Evolutionary conservation across 1,140 invertebrate species (phyloP).

Genomic region (Dendroctonus ponderosae): DNA sequence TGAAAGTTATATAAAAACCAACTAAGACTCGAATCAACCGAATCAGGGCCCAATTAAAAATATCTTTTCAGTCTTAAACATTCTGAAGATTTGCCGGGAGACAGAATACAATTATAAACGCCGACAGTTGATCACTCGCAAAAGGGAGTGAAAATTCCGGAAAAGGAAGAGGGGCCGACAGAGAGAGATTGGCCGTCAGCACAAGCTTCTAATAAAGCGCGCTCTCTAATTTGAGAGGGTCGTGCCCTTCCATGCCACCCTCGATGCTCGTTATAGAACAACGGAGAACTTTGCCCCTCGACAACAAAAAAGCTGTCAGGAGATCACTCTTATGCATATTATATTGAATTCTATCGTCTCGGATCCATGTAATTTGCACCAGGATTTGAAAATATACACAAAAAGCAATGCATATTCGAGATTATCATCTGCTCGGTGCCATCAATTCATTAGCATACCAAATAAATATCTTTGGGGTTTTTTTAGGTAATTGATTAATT

Average conservation of each 20-base stretch:
- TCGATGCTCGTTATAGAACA: slow-evolving; percentile 47
- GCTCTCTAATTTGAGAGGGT: slow-evolving; percentile 48
- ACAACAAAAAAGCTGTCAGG: slow-evolving; percentile 38
- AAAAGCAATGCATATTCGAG: too few species aligned
- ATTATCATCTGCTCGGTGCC: neutral
- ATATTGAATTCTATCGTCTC: slow-evolving; percentile 3
- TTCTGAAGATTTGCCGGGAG: neutral
- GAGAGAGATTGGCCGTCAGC: slow-evolving; percentile 27
- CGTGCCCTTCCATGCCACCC: slow-evolving; percentile 47
- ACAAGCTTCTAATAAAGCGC: slow-evolving; percentile 25
- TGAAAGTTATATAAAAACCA: too few species aligned
- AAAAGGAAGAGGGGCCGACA: slow-evolving; percentile 16
- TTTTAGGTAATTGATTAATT: too few species aligned
- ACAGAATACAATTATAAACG: slow-evolving; percentile 12
- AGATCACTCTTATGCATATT: slow-evolving; percentile 37
- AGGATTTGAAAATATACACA: too few species aligned
- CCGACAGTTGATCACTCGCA: slow-evolving; percentile 9
- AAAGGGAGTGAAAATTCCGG: slow-evolving; percentile 12
- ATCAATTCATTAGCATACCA: too few species aligned
- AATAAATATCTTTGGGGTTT: too few species aligned
- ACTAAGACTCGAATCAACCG: too few species aligned
- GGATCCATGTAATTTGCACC: slow-evolving; percentile 22
- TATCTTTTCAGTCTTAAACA: too few species aligned
- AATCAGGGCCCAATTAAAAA: too few species aligned
- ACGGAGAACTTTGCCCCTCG: slow-evolving; percentile 35